Evolutionary conservation across 1,140 invertebrate species (phyloP).

Genomic region (Drosophila erecta): DNA sequence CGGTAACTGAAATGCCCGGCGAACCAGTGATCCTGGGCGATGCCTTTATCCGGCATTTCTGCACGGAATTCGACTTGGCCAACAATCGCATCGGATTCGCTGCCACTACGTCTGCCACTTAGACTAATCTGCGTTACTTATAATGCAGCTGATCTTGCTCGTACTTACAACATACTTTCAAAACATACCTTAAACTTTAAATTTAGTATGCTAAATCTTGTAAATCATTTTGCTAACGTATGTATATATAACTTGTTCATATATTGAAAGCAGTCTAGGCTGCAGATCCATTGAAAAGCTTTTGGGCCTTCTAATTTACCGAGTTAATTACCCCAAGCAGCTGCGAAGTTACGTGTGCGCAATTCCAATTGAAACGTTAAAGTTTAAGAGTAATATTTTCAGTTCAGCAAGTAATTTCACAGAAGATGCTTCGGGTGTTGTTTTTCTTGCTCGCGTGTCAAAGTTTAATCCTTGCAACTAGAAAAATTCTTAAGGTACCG

Average conservation of each 20-base stretch:
- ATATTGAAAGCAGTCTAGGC: neutral
- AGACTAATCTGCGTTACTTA: neutral
- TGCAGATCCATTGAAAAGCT: neutral
- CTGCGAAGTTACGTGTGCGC: slow-evolving; percentile 22
- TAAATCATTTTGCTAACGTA: too few species aligned
- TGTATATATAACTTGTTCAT: too few species aligned
- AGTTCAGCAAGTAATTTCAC: slow-evolving; percentile 18
- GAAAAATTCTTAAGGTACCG: slow-evolving; percentile 20
- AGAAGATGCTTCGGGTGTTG: slow-evolving; percentile 36
- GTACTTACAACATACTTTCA: neutral
- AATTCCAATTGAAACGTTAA: neutral
- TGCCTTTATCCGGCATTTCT: slow-evolving; percentile 24
- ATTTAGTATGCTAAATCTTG: neutral
- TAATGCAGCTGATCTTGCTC: slow-evolving; percentile 21
- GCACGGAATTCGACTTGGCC: slow-evolving; percentile 15
- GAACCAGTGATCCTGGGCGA: slow-evolving; percentile 33
- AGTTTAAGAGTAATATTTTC: neutral
- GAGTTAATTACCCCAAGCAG: slow-evolving; percentile 36
- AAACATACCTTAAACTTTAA: neutral
- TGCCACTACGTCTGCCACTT: slow-evolving; percentile 1
- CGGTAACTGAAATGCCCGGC: neutral
- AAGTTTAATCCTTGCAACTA: neutral
- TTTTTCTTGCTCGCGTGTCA: slow-evolving; percentile 3
- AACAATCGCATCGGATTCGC: slow-evolving; percentile 34
- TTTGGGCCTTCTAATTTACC: neutral